Percentiles rank a stretch among this genome's conserved stretches.
Evolutionary conservation across 2,113 vertebrate species (phyloP).

Genomic region (Notarius quadriscutis): DNA sequence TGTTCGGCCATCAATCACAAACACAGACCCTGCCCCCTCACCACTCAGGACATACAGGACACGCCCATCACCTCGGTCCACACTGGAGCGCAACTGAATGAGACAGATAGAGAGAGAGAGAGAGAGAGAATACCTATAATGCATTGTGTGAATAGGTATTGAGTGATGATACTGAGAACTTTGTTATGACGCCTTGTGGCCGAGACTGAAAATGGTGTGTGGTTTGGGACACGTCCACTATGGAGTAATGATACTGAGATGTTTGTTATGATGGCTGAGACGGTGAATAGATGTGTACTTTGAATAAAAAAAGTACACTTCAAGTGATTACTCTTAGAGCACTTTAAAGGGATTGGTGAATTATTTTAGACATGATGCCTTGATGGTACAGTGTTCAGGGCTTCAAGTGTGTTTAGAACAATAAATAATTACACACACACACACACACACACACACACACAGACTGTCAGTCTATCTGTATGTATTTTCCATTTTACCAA

Average conservation of each 20-base stretch:
- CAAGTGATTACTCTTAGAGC: not conserved
- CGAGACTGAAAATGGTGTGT: no score
- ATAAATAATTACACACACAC: not conserved
- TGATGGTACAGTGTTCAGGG: not conserved
- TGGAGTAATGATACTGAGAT: no score
- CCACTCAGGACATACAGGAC: conserved; percentile 84
- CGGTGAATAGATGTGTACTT: not conserved
- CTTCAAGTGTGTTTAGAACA: conserved; percentile 6
- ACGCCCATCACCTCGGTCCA: conserved; percentile 82
- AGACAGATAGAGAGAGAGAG: not conserved
- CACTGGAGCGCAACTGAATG: conserved; percentile 84
- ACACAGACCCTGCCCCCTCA: conserved; percentile 87
- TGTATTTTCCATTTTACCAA: not conserved
- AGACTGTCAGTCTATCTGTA: not conserved
- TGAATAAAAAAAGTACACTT: not conserved
- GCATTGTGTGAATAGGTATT: not conserved
- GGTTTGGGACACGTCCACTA: no score
- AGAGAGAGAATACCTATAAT: conserved; percentile 4
- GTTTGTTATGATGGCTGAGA: not conserved
- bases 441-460: not conserved
- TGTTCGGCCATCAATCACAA: conserved; percentile 85
- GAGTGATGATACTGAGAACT: not conserved
- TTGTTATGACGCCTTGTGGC: not conserved
- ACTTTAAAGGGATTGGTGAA: not conserved
- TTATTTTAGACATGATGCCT: not conserved